Evolutionary conservation across 2,888 invertebrate genomes (phyloP).

Genomic region (Amiota minor): DNA sequence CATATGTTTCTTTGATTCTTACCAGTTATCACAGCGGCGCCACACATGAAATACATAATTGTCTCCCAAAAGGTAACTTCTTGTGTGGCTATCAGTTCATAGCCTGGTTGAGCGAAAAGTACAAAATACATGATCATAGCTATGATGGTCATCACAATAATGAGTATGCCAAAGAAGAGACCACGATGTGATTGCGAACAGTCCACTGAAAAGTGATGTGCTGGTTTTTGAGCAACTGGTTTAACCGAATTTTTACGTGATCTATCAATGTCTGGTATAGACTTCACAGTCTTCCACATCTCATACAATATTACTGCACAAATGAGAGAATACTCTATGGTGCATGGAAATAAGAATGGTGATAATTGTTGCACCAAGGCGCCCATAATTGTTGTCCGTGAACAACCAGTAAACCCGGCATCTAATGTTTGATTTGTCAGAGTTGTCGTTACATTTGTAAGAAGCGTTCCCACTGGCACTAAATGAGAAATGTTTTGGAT

Average conservation of each 20-base stretch:
- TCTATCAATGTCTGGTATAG: conserved; percentile 76
- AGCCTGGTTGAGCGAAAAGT: conserved; percentile 79
- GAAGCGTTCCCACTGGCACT: conserved; percentile 35
- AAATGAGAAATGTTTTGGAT: conserved; percentile 39
- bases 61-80: conserved; percentile 86
- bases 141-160: conserved; percentile 88
- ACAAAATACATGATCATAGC: conserved; percentile 93
- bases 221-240: conserved; percentile 68
- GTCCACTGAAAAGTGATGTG: conserved; percentile 84
- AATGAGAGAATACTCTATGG: conserved; percentile 91
- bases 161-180: conserved; percentile 82
- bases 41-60: conserved; percentile 81
- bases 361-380: conserved; percentile 80
- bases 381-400: conserved; percentile 81
- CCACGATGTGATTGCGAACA: conserved; percentile 89
- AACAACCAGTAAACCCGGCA: conserved; percentile 72
- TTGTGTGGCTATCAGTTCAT: conserved; percentile 79
- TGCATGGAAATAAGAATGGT: conserved; percentile 91
- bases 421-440: conserved; percentile 63
- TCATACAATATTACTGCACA: conserved; percentile 91
- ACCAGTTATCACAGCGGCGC: conserved; percentile 76
- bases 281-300: conserved; percentile 90
- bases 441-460: conserved; percentile 47
- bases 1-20: background rate
- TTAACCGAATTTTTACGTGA: conserved; percentile 71